Conservation (phyloP, 2,888 invertebrate genomes). For the Gnatocerus cornutus region DNA sequence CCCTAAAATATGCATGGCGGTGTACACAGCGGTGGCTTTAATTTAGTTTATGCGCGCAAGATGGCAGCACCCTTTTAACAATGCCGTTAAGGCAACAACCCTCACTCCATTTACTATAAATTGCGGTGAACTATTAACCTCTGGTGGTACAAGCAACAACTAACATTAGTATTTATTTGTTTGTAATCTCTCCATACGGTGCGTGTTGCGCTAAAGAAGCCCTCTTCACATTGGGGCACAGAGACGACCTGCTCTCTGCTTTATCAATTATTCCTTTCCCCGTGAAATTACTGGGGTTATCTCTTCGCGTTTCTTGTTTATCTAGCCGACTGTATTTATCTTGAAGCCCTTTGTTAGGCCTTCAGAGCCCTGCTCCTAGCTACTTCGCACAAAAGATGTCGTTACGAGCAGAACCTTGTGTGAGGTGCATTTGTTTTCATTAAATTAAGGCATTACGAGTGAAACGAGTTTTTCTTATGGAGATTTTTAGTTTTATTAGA, state of each 20-base stretch:
- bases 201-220: slow-evolving; percentile 47
- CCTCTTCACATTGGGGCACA: slow-evolving; percentile 44
- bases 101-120: slow-evolving; percentile 55
- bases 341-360: slow-evolving; percentile 60
- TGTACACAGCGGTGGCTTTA: slow-evolving; percentile 26
- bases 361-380: slow-evolving; percentile 37
- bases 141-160: slow-evolving; percentile 51
- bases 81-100: slow-evolving; percentile 51
- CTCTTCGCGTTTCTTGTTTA: slow-evolving; percentile 64
- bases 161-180: slow-evolving; percentile 58
- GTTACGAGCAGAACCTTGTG: slow-evolving; percentile 43
- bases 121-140: slow-evolving; percentile 57
- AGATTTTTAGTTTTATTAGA: slow-evolving; percentile 36
- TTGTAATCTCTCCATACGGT: slow-evolving; percentile 53
- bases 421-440: slow-evolving; percentile 47
- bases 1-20: slow-evolving; percentile 28
- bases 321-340: slow-evolving; percentile 66
- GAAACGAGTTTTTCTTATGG: slow-evolving; percentile 29
- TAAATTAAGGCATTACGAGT: slow-evolving; percentile 44
- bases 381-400: slow-evolving; percentile 44
- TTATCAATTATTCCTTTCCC: slow-evolving; percentile 66
- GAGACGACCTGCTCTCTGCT: slow-evolving; percentile 42
- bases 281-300: slow-evolving; percentile 65
- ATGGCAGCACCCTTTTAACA: slow-evolving; percentile 54
- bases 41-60: slow-evolving; percentile 45